phyloP scores from a whole-genome alignment of 2,888 invertebrate species.

The Andrena flavipes region DNA sequence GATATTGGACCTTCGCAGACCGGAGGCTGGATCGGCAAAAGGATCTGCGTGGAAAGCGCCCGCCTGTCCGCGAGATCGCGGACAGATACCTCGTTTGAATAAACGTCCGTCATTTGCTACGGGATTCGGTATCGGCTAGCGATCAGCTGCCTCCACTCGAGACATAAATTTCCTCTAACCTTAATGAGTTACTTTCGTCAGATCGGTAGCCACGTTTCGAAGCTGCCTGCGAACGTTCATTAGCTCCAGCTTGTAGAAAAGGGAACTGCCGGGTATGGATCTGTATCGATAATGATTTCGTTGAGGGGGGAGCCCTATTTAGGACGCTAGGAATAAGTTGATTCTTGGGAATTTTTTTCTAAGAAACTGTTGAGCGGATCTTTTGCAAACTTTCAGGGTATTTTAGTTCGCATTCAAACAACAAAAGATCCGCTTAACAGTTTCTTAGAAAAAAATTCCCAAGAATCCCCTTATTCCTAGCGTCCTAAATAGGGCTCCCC shows the following conservation, averaged over 20 bases:
- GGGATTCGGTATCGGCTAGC: constrained; percentile 57
- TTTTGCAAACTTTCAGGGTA: too few relatives aligned
- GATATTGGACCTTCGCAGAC: constrained; percentile 28
- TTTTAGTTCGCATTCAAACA: too few relatives aligned
- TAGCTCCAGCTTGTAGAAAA: background rate
- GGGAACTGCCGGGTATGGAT: background rate
- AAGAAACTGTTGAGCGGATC: too few relatives aligned
- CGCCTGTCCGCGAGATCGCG: constrained; percentile 60
- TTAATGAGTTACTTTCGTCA: constrained; percentile 64
- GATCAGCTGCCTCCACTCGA: constrained; percentile 8
- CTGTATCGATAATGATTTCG: background rate
- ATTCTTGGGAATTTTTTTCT: too few relatives aligned
- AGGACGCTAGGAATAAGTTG: too few relatives aligned
- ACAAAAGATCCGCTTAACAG: too few relatives aligned
- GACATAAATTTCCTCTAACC: constrained; percentile 64
- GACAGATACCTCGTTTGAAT: constrained; percentile 64
- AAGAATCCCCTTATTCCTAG: too few relatives aligned
- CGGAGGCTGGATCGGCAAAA: constrained; percentile 29
- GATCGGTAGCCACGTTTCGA: constrained; percentile 52
- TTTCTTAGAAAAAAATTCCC: too few relatives aligned
- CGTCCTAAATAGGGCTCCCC: too few relatives aligned
- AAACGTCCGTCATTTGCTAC: constrained; percentile 59
- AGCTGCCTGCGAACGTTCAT: background rate
- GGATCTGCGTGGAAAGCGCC: constrained; percentile 33
- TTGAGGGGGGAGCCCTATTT: too few relatives aligned